Conservation (phyloP, 2,797 vertebrate genomes). For the Ptychadena robeensis region DNA sequence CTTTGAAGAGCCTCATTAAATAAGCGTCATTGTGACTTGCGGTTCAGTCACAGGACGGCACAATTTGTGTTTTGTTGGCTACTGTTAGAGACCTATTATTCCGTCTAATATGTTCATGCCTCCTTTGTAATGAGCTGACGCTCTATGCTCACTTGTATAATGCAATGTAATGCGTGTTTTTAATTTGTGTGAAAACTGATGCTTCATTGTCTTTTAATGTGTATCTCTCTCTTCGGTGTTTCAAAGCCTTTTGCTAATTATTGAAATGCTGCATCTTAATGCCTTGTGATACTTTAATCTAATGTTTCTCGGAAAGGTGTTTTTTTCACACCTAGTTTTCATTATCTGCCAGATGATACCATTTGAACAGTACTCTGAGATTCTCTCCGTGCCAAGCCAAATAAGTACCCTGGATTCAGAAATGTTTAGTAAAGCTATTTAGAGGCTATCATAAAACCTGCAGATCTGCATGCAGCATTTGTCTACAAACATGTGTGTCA, state of each 20-base stretch:
- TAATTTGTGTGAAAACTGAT: conserved; percentile 42
- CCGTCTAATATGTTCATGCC: background rate
- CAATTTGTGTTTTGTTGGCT: background rate
- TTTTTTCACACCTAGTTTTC: conserved; percentile 39
- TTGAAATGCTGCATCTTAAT: conserved; percentile 46
- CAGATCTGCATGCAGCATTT: conserved; percentile 33
- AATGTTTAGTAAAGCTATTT: background rate
- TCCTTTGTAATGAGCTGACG: conserved; percentile 21
- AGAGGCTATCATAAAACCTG: conserved; percentile 23
- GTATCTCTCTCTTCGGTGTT: conserved; percentile 22
- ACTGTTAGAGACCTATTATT: background rate
- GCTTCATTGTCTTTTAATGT: conserved; percentile 35
- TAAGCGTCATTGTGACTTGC: background rate
- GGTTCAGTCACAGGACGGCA: background rate
- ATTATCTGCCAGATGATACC: conserved; percentile 47
- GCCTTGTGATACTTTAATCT: conserved; percentile 46
- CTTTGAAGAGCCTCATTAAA: background rate
- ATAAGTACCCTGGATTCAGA: conserved; percentile 29
- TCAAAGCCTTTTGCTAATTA: conserved; percentile 48
- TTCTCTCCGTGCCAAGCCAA: conserved; percentile 21
- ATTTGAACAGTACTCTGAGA: conserved; percentile 31
- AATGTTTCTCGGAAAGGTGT: conserved; percentile 41
- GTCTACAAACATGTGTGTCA: background rate
- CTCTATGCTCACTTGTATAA: conserved; percentile 11
- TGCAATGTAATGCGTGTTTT: conserved; percentile 30